These are phyloP conservation scores for Yponomeuta cagnagella DNA, from an alignment of 2,888 invertebrate species.

Conservation along the genomic window DNA sequence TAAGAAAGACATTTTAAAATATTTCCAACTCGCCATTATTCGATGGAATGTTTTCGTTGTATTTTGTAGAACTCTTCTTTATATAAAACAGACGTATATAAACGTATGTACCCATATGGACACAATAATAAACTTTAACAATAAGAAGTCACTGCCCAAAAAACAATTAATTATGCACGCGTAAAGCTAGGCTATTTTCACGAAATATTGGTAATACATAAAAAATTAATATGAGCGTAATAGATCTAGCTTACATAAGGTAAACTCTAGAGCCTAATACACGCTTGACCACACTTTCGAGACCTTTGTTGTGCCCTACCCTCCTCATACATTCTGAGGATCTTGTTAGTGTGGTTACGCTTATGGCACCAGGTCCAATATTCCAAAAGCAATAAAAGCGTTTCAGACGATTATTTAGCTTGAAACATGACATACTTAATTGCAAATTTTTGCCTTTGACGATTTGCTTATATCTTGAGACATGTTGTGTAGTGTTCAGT, in stretches of 20 bases:
- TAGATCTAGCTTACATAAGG: neutral
- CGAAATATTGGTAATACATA: neutral
- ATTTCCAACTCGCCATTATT: neutral
- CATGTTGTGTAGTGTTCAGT: slow-evolving; percentile 32
- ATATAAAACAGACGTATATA: neutral
- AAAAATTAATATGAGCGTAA: neutral
- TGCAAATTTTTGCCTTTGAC: neutral
- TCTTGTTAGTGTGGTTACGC: neutral
- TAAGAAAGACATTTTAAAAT: neutral
- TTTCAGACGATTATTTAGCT: neutral
- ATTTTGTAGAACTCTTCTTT: neutral
- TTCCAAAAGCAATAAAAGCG: neutral
- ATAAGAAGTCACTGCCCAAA: slow-evolving; percentile 2
- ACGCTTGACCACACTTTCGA: neutral
- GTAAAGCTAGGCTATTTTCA: neutral
- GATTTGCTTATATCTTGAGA: neutral
- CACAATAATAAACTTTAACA: neutral
- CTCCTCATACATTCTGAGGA: too few relatives aligned
- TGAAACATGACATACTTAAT: neutral
- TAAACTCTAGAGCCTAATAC: neutral
- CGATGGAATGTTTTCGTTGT: neutral
- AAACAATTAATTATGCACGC: neutral
- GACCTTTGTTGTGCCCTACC: too few relatives aligned
- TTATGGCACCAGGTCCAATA: neutral
- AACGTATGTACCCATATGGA: neutral